Evolutionary conservation across 2,113 vertebrate genomes (phyloP), one percentile per base, ranked within the genome.

Genomic region (Ramphastos sulfuratus): DNA sequence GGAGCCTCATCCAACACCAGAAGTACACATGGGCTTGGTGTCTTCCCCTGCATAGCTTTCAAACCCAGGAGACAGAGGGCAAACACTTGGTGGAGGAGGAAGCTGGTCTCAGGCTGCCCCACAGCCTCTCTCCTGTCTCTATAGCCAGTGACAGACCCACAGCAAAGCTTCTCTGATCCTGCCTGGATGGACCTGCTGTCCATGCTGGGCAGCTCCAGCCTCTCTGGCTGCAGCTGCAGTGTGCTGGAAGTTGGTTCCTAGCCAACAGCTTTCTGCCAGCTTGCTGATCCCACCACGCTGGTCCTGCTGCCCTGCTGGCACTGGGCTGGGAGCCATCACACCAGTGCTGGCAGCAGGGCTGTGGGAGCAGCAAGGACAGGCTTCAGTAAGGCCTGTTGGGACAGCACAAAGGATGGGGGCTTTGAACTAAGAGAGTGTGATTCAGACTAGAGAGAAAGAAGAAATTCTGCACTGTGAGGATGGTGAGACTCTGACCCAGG

Each of bases 41-140:
- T 25, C 21, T n/a, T 80, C 37, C 30, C 12, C 30, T 81, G 46
- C 46, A 71, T 37, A 67, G 46, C 10, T 3, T 60, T 19, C 44
- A 71, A 55, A 69, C 33, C 18, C 6, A 12, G 7, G 9, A 78
- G 8, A 54, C 0, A 3, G 12, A 15, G 10, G 11, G 28, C 33
- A 82, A 78, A 64, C 3, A 7, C 15, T 18, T 5, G 0, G 0
- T 1, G 56, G 56, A 48, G 13, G 2, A 4, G n/a, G 24, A 71
- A 20, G 19, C 63, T 72, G 31, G 2, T 25, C 9, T 37, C 44
- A 56, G 35, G 18, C n/a, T 86, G 52, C 33, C 21, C 37, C 71
- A 76, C 27, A 72, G n/a, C 12, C 15, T 59, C 30, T 71, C 7
- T 86, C 35, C 17, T 72, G 54, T 71, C 50, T 55, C 50, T 5